Evolutionary conservation across 2,113 vertebrate genomes (phyloP).

Genomic region (Pundamilia nyererei): DNA sequence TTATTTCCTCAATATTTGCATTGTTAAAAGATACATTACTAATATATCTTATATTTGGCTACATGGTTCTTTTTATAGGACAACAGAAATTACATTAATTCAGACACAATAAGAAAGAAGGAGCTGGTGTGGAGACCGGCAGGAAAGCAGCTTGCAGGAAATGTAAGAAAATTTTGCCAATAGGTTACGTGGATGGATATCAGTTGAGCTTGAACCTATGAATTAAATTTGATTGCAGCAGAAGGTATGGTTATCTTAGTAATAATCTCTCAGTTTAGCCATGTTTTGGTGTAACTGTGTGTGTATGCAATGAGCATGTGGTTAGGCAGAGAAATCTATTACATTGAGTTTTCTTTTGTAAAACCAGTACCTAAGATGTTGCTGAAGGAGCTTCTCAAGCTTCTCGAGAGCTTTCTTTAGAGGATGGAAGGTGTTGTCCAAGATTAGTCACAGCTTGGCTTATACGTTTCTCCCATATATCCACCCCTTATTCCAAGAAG

Average conservation of each 20-base stretch:
- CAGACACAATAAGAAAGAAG: neutral
- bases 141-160: neutral
- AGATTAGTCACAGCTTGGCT: neutral
- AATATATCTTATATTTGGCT: neutral
- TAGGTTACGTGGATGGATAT: neutral
- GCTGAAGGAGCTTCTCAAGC: neutral
- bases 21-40: neutral
- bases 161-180: rapidly evolving
- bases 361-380: neutral
- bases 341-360: neutral
- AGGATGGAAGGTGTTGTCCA: neutral
- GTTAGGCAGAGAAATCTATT: neutral
- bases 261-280: neutral
- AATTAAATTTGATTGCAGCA: neutral
- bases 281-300: rapidly evolving
- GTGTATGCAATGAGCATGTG: neutral
- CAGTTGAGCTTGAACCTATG: neutral
- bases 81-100: neutral
- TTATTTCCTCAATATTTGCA: neutral
- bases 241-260: neutral
- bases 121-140: neutral
- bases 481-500: rapidly evolving
- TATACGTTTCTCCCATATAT: neutral
- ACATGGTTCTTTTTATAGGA: neutral
- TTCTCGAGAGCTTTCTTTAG: neutral